Conservation (phyloP, 2,113 vertebrate genomes). For the Leiothrix lutea region DNA sequence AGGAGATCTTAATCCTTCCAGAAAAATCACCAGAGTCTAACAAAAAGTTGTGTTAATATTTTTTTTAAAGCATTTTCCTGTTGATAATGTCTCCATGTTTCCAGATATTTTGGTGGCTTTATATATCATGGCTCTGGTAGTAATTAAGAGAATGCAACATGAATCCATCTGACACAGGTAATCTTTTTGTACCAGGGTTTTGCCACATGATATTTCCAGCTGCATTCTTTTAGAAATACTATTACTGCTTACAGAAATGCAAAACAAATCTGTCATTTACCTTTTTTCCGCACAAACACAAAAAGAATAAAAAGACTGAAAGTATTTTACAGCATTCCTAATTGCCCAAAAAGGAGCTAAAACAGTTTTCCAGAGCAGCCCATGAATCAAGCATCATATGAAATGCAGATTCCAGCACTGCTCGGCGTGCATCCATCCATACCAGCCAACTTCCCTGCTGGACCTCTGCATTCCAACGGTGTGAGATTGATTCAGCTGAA, state of each 20-base stretch:
- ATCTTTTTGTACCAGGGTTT: background rate
- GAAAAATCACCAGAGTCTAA: background rate
- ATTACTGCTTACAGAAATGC: background rate
- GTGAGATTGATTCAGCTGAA: background rate
- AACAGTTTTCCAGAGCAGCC: constrained; percentile 54
- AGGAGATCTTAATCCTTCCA: background rate
- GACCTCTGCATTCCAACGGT: background rate
- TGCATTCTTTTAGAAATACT: constrained; percentile 5
- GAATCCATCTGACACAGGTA: background rate
- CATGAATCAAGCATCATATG: constrained; percentile 13
- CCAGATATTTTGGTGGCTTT: background rate
- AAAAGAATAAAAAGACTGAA: constrained; percentile 49
- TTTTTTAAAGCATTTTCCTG: background rate
- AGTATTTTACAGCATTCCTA: constrained; percentile 60
- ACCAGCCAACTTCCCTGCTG: background rate
- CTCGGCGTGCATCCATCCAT: background rate
- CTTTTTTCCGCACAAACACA: background rate
- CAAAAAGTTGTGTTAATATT: background rate
- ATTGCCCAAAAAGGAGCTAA: constrained; percentile 57
- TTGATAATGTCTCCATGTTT: background rate
- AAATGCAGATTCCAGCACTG: constrained; percentile 50
- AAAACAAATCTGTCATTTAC: constrained; percentile 47
- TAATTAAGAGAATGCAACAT: background rate
- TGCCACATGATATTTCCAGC: background rate
- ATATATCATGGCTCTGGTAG: background rate